Percentiles rank a stretch among this genome's conserved stretches.
phyloP scores from a whole-genome alignment of 2,113 vertebrate genomes.

The Gulo gulo region DNA sequence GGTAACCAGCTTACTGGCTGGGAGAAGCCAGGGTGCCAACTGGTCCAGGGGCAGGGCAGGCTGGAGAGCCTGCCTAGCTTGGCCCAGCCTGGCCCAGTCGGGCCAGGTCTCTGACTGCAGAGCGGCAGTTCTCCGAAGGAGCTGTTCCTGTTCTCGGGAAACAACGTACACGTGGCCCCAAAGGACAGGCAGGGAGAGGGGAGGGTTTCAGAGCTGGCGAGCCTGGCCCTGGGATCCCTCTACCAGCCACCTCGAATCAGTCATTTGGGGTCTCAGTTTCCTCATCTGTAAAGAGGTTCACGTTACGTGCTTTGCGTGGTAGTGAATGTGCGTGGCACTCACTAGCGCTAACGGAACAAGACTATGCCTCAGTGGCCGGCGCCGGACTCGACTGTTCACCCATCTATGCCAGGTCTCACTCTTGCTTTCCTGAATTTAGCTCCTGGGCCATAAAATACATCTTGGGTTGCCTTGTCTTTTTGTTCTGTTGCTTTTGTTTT shows the following conservation, averaged over 20 bases:
- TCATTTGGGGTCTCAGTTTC: neutral
- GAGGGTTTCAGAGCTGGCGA: neutral
- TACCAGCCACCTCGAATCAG: neutral
- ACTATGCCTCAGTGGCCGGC: neutral
- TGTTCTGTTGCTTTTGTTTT: neutral
- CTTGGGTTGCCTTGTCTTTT: neutral
- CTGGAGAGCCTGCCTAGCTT: neutral
- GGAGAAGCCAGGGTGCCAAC: neutral
- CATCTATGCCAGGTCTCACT: neutral
- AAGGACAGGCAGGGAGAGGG: neutral
- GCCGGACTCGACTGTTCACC: neutral
- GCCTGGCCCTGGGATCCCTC: neutral
- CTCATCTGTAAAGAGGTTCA: neutral
- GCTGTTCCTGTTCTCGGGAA: neutral
- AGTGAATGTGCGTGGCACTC: neutral
- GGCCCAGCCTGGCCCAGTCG: too few species aligned
- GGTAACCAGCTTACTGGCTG: neutral
- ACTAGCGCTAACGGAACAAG: neutral
- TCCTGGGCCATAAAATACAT: neutral
- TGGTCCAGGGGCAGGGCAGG: too few species aligned
- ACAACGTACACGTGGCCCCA: neutral
- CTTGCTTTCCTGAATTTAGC: neutral
- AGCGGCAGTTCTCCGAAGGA: neutral
- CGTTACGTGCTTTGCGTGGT: neutral
- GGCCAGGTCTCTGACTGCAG: rapidly evolving